Conservation (phyloP, 2,888 invertebrate species). For the Amblyteles armatorius region DNA sequence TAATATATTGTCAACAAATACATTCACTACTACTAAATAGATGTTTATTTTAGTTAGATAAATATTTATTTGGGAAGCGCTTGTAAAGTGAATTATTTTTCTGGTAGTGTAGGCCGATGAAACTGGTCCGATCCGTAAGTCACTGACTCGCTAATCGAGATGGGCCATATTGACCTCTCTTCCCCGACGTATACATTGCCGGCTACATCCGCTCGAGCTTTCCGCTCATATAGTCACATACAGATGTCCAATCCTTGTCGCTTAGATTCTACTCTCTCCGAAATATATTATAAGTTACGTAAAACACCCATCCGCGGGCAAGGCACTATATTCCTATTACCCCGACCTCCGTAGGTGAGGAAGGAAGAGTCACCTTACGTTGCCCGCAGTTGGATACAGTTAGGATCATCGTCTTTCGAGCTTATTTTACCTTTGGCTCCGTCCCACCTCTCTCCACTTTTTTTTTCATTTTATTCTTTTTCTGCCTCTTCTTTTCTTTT, state of each 20-base stretch:
- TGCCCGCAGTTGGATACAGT: conserved; percentile 28
- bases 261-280: neutral
- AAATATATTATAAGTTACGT: neutral
- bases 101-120: too few relatives aligned
- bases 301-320: neutral
- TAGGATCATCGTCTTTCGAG: conserved; percentile 46
- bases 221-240: neutral
- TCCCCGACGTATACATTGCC: neutral
- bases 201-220: neutral
- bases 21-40: too few relatives aligned
- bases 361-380: conserved; percentile 21
- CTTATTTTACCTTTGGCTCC: conserved; percentile 47
- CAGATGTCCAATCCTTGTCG: neutral
- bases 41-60: too few relatives aligned
- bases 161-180: neutral
- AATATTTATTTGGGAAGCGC: too few relatives aligned
- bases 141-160: too few relatives aligned
- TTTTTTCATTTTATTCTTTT: neutral
- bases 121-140: too few relatives aligned
- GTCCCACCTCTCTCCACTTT: conserved; percentile 20
- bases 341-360: neutral
- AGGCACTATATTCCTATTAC: conserved; percentile 22
- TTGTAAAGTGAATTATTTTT: too few relatives aligned
- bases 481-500: conserved; percentile 26
- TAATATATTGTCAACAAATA: too few relatives aligned